Base-by-base conservation (phyloP, 23 tunicate genomes). In the Halocynthia roretzi region DNA sequence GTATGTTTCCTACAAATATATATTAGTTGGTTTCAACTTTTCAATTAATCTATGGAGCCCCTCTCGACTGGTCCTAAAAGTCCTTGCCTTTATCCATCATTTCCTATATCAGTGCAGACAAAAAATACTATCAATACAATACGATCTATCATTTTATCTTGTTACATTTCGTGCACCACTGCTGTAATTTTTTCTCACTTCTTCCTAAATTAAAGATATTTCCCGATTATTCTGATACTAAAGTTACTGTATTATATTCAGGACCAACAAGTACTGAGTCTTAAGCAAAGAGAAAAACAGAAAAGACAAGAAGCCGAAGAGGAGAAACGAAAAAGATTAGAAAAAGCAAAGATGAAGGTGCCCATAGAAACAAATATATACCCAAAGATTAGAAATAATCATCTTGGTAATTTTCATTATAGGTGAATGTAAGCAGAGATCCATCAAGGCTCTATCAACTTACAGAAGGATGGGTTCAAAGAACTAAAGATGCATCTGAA, bases 401-500 rank as follows among this genome's bases (percentile, higher is more conserved):
- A 31, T 31, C 44, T 31, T 31, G 44, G 44, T 31, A 31, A 31
- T 31, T 31, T 60, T 60, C 17, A 60, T 6, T 58, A 66, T 57
- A 80, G 60, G 74, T 89, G 21, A 75, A 81, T 17, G 87, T 81
- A 6, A 81, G 85, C 51, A 52, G 87, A 8, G 90, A 91, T 53
- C 70, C 84, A 23, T 77, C 79, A 6, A 69, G 97, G 17, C 70
- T 91, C 49, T 85, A 91, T 61, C 90, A 61, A 63, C 86, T 84
- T 12, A 91, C 97, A 52, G 90, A 91, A 52, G 97, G 91, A 7
- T 91, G 97, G 97, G 70, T 91, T 7, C 79, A 85, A 20, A 54
- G 97, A 11, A 81, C 81, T 8, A 80, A 64, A 12, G 78, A 53
- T 10, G 10, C 17, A 15, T 50, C 62, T n/a, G 50, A 54, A 15